A percentile compares a stretch with the other conserved stretches of the same genome.
These are phyloP conservation scores for Drosophila gunungcola DNA, from an alignment of 1,140 invertebrate genomes.

Conservation along the genomic window DNA sequence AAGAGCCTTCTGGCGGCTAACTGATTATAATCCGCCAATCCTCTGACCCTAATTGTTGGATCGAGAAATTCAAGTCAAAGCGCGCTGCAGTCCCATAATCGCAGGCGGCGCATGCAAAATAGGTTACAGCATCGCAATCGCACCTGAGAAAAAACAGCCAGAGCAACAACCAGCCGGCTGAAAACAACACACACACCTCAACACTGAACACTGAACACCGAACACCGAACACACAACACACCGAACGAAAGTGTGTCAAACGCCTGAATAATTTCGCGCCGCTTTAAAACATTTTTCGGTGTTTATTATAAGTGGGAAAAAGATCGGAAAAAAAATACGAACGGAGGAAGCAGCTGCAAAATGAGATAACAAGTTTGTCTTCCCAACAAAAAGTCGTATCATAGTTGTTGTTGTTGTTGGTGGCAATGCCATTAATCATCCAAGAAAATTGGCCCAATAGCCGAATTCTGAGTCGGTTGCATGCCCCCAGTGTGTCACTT, in stretches of 20 bases:
- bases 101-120: slow-evolving; percentile 71
- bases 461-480: slow-evolving; percentile 35
- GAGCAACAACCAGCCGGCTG: slow-evolving; percentile 14
- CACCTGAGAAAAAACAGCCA: slow-evolving; percentile 25
- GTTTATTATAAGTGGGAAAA: slow-evolving; percentile 40
- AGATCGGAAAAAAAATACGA: slow-evolving; percentile 11
- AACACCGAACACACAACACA: not conserved
- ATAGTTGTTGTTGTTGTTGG: not conserved
- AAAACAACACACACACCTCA: slow-evolving; percentile 15
- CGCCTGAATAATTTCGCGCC: slow-evolving; percentile 73
- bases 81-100: slow-evolving; percentile 45
- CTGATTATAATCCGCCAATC: slow-evolving; percentile 12
- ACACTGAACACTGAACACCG: slow-evolving; percentile 14
- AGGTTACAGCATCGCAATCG: slow-evolving; percentile 80
- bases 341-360: slow-evolving; percentile 45
- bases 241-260: slow-evolving; percentile 78
- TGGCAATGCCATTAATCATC: slow-evolving; percentile 53
- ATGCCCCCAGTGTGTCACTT: slow-evolving; percentile 50
- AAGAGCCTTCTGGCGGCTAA: slow-evolving; percentile 5
- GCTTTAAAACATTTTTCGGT: slow-evolving; percentile 58
- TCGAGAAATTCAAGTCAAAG: slow-evolving; percentile 54
- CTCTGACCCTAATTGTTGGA: slow-evolving; percentile 73
- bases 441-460: slow-evolving; percentile 49
- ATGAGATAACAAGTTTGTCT: slow-evolving; percentile 72
- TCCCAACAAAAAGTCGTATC: slow-evolving; percentile 1